These are phyloP conservation scores for Phoenicopterus ruber DNA, from an alignment of 2,113 vertebrate genomes.

Conservation along the genomic window DNA sequence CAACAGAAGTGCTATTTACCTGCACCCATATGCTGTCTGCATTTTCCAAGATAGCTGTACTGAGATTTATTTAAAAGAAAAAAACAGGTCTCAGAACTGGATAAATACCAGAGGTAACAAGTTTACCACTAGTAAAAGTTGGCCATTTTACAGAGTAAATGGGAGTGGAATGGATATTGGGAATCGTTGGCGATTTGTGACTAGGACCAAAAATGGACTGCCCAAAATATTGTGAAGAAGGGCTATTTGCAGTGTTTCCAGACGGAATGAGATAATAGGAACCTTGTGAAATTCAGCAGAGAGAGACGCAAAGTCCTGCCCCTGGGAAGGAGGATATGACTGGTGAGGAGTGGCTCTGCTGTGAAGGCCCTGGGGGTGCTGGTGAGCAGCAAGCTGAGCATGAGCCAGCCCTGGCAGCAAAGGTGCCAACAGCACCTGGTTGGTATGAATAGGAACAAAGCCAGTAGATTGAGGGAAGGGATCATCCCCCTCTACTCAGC, in stretches of 20 bases:
- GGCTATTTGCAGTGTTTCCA: not conserved
- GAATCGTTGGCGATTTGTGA: accelerated
- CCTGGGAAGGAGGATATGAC: not conserved
- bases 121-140: not conserved
- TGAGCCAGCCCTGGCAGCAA: not conserved
- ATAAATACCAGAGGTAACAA: not conserved
- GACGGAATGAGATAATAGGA: not conserved
- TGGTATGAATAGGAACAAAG: not conserved
- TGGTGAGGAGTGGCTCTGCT: not conserved
- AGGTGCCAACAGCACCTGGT: not conserved
- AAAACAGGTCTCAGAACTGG: not conserved
- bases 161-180: not conserved
- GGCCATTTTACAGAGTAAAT: not conserved
- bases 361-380: not conserved
- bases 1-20: not conserved
- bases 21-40: not conserved
- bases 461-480: not conserved
- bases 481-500: not conserved
- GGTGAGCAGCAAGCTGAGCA: not conserved
- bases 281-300: not conserved
- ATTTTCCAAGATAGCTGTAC: not conserved
- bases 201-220: not conserved
- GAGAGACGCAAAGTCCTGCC: not conserved
- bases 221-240: not conserved
- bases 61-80: not conserved